phyloP scores from a whole-genome alignment of 2,888 invertebrate species.

The Eilema sororculum region DNA sequence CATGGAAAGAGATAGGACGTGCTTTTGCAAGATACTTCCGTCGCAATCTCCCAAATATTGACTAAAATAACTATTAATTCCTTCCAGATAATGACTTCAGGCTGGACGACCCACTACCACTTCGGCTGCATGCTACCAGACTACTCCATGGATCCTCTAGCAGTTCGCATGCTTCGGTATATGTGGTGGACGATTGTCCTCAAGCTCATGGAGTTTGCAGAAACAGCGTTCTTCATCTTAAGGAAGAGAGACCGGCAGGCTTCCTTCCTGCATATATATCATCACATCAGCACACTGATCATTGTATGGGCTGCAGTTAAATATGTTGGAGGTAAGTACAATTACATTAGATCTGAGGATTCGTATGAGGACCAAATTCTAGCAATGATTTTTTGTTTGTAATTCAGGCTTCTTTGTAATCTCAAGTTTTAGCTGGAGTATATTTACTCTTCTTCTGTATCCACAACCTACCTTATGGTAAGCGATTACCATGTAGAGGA shows the following conservation, averaged over 20 bases:
- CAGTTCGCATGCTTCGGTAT: constrained; percentile 86
- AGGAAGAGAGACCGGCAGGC: constrained; percentile 91
- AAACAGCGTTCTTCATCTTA: constrained; percentile 91
- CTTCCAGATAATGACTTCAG: constrained; percentile 88
- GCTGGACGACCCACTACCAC: constrained; percentile 88
- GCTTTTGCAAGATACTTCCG: neutral
- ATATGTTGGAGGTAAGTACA: constrained; percentile 88
- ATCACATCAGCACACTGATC: constrained; percentile 88
- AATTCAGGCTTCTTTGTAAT: too few species aligned
- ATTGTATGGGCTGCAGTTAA: constrained; percentile 88
- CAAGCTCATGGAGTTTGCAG: constrained; percentile 89
- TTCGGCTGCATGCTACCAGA: constrained; percentile 91
- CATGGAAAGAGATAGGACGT: neutral
- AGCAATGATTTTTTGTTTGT: too few species aligned
- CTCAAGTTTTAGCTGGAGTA: too few species aligned
- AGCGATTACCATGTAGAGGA: too few species aligned
- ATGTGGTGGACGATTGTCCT: constrained; percentile 89
- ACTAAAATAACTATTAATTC: neutral
- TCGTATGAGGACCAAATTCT: too few species aligned
- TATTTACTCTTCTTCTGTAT: too few species aligned
- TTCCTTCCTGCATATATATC: constrained; percentile 91
- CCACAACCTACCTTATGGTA: too few species aligned
- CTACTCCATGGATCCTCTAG: constrained; percentile 89
- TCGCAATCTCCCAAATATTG: neutral
- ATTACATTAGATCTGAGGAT: too few species aligned